These are phyloP conservation scores for Atrina japonica DNA, from an alignment of 2,888 invertebrate genomes.

Conservation along the genomic window DNA sequence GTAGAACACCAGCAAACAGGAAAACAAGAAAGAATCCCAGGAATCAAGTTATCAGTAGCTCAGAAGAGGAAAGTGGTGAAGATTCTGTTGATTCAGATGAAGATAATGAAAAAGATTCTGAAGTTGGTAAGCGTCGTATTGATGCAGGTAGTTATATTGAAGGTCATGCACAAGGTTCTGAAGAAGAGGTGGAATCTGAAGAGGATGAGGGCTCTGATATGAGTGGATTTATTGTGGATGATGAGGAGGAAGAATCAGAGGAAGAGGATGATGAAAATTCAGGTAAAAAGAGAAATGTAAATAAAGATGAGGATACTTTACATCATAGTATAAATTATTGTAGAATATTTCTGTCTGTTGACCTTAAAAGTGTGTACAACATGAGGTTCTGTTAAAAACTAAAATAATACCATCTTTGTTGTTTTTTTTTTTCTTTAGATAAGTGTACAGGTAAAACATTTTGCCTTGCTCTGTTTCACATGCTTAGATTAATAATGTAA, in stretches of 20 bases:
- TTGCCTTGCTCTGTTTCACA: too few relatives aligned
- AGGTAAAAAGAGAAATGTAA: background rate
- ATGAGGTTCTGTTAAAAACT: too few relatives aligned
- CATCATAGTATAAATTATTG: background rate
- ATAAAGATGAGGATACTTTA: background rate
- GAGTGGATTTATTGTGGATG: constrained; percentile 21
- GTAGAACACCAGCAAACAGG: too few relatives aligned
- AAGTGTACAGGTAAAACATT: too few relatives aligned
- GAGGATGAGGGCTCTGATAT: constrained; percentile 23
- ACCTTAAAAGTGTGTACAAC: background rate
- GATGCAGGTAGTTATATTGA: too few relatives aligned
- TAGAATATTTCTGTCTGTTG: background rate
- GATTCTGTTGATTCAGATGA: background rate
- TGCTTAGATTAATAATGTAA: too few relatives aligned
- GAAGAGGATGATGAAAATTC: constrained; percentile 37
- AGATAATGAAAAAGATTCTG: too few relatives aligned
- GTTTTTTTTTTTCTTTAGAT: background rate
- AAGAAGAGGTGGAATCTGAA: constrained; percentile 16
- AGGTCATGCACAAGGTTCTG: constrained; percentile 19
- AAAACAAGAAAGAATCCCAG: too few relatives aligned
- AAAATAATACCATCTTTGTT: too few relatives aligned
- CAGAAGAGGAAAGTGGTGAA: constrained; percentile 2
- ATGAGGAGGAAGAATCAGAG: constrained; percentile 37
- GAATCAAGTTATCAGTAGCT: too few relatives aligned
- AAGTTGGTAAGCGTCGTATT: too few relatives aligned